A percentile compares a stretch with the other conserved stretches of the same genome.
Evolutionary conservation across 2,797 vertebrate genomes (phyloP).

Genomic region (Danio tinwini): DNA sequence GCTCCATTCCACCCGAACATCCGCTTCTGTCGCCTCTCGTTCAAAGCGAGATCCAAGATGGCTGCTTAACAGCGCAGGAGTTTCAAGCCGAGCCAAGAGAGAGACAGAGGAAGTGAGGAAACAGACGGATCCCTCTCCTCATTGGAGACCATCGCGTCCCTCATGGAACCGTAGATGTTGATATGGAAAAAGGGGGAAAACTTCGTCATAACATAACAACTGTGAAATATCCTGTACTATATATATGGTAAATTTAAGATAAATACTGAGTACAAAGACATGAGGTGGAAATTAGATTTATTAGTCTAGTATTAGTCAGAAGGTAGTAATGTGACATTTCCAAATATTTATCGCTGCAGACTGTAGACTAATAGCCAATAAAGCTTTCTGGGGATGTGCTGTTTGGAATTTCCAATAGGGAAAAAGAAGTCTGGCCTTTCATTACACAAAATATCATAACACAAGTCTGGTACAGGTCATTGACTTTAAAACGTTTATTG

Average conservation of each 20-base stretch:
- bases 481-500: too few relatives aligned
- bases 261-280: too few relatives aligned
- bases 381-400: too few relatives aligned
- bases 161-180: constrained; percentile 39
- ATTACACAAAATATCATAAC: too few relatives aligned
- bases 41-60: constrained; percentile 93
- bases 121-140: constrained; percentile 61
- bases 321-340: too few relatives aligned
- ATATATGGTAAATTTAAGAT: constrained; percentile 4
- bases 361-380: too few relatives aligned
- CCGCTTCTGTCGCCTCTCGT: constrained; percentile 70
- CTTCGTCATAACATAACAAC: constrained; percentile 38
- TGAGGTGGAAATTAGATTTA: too few relatives aligned
- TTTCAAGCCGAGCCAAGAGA: constrained; percentile 74
- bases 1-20: constrained; percentile 73
- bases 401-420: too few relatives aligned
- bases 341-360: too few relatives aligned
- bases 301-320: too few relatives aligned
- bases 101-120: constrained; percentile 78
- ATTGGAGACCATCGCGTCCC: constrained; percentile 58
- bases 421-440: too few relatives aligned
- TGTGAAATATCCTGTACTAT: constrained; percentile 33
- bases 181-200: constrained; percentile 31
- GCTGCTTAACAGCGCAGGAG: constrained; percentile 82
- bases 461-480: too few relatives aligned